phyloP scores from a whole-genome alignment of 2,888 invertebrate species.

The Drosophila paranaensis region DNA sequence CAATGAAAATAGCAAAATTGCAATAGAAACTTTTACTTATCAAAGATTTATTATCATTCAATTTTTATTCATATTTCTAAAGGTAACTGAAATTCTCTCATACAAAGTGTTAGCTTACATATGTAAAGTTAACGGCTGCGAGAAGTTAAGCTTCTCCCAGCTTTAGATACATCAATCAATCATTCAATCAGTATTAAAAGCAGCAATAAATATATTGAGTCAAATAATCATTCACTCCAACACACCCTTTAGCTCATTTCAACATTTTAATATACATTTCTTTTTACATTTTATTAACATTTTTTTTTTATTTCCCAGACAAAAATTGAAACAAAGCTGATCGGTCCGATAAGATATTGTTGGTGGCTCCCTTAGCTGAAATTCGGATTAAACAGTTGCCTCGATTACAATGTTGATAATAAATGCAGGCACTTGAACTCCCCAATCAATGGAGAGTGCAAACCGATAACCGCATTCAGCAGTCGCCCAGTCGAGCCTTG shows the following conservation, averaged over 20 bases:
- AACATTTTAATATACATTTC: too few species aligned
- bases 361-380: not conserved
- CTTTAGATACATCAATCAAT: not conserved
- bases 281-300: not conserved
- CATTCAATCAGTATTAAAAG: not conserved
- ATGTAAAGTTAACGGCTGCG: too few species aligned
- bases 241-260: not conserved
- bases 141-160: not conserved
- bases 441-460: conserved; percentile 13
- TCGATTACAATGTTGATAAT: conserved; percentile 33
- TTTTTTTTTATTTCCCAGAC: not conserved
- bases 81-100: too few species aligned
- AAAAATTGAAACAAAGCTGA: not conserved
- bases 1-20: not conserved
- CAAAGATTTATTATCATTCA: not conserved
- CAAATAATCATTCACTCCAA: not conserved
- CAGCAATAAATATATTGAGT: not conserved
- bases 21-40: not conserved
- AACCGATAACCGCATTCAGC: conserved; percentile 30
- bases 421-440: conserved; percentile 42
- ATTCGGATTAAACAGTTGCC: conserved; percentile 18
- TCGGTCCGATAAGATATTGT: conserved; percentile 38
- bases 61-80: too few species aligned
- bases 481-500: conserved; percentile 22
- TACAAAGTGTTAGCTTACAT: too few species aligned